Percentiles rank a stretch among this genome's conserved stretches.
These are phyloP conservation scores for Julus scanicus DNA, from an alignment of 2,888 invertebrate genomes.

Conservation along the genomic window DNA sequence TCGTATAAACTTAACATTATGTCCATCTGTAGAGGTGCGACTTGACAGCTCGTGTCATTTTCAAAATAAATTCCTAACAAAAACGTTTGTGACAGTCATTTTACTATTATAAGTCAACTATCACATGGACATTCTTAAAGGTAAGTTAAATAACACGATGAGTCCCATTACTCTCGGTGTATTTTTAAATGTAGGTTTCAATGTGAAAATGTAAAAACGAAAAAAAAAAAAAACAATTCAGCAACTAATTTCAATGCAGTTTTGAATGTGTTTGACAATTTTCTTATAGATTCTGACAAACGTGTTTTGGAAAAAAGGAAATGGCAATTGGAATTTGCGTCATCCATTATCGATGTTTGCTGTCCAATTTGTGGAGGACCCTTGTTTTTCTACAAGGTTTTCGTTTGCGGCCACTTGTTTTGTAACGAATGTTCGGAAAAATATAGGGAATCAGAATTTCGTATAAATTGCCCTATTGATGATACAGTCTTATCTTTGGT, in stretches of 20 bases:
- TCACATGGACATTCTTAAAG: neutral
- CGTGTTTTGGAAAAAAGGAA: neutral
- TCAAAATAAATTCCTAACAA: neutral
- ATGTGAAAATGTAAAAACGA: too few relatives aligned
- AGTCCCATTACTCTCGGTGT: too few relatives aligned
- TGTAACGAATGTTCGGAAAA: neutral
- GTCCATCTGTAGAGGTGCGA: neutral
- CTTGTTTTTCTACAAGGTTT: neutral
- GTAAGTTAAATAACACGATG: neutral
- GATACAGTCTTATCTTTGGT: neutral
- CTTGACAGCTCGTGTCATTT: neutral
- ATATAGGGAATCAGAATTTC: neutral
- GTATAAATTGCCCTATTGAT: neutral
- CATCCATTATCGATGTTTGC: slow-evolving; percentile 7
- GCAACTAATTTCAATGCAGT: too few relatives aligned
- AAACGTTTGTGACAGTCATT: too few relatives aligned
- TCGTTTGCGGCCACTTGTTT: slow-evolving; percentile 17
- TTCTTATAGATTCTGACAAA: neutral
- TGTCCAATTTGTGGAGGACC: neutral
- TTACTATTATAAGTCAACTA: neutral
- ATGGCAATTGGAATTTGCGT: slow-evolving; percentile 32
- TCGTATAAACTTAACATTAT: neutral
- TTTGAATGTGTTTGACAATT: too few relatives aligned
- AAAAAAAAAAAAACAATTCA: too few relatives aligned
- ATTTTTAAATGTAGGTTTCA: too few relatives aligned